Evolutionary conservation across 1,140 invertebrate species (phyloP), one percentile per base, ranked within the genome.

Genomic region (Drosophila sechellia): DNA sequence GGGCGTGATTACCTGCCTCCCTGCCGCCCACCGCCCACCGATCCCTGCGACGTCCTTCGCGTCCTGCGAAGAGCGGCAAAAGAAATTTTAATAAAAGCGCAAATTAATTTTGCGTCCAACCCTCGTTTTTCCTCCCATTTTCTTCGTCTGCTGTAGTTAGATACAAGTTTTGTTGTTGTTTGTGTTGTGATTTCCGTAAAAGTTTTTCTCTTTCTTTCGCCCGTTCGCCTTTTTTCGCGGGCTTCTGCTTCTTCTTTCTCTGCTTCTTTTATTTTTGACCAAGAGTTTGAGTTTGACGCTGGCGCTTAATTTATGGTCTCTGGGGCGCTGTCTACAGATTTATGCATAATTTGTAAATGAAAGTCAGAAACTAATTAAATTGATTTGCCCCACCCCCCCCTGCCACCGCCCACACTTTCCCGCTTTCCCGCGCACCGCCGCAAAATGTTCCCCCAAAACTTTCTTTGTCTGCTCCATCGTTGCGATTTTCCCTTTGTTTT

Each of bases 341-440:
- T 86, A 86, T 86, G 83, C 83, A 86, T 86, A 87, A 86, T 86
- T 86, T 86, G 83, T 86, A 86, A 86, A 86, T 87, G 83, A 86
- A 86, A 87, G 83, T 86, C 83, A 86, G 79, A 86, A 86, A 86
- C 83, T 86, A 86, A 86, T 86, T 86, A 86, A 87, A 86, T 86
- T 86, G 83, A 86, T 86, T 86, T 86, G 70, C 75, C 83, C 40
- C 39, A 17, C 6, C 3, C 42, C n/a, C 13, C 13, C 25, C 4
- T n/a, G 22, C 13, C 13, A 27, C 20, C 17, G 1, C 17, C 17
- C 17, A 17, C 17, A 17, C 17, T 17, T 17, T 17, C 17, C 17
- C 17, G 17, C 17, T 17, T 17, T 15, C 12, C 12, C 13, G 12
- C 20, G n/a, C 45, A 27, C 5, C 37, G 4, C 6, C 39, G 4